Percentiles rank a stretch among this genome's conserved stretches.
Evolutionary conservation across 2,113 vertebrate genomes (phyloP).

Genomic region (Phodopus roborovskii): DNA sequence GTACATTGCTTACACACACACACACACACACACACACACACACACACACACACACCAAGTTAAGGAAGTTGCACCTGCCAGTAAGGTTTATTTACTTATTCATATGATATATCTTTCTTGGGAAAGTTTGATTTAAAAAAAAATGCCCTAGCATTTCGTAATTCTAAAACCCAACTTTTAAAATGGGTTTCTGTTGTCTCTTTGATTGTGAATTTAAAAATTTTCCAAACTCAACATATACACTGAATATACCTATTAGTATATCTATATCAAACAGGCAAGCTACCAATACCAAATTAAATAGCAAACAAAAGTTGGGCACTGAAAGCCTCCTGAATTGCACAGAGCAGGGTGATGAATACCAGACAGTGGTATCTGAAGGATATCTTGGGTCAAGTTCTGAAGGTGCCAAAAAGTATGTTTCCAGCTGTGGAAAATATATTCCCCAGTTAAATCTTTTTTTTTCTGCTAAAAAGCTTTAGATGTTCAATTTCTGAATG

Average conservation of each 20-base stretch:
- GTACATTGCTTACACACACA: neutral
- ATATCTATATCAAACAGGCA: neutral
- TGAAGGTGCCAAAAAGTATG: neutral
- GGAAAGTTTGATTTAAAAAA: slow-evolving; percentile 3
- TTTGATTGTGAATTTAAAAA: slow-evolving; percentile 21
- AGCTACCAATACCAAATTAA: neutral
- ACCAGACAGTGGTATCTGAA: neutral
- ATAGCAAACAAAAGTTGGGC: neutral
- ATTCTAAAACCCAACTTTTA: neutral
- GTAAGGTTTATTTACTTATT: neutral
- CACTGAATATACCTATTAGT: neutral
- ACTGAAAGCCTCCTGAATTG: neutral
- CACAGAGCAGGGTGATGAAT: neutral
- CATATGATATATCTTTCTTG: neutral
- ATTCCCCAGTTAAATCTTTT: neutral
- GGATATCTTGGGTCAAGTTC: neutral
- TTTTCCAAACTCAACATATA: slow-evolving; percentile 4
- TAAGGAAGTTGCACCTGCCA: neutral
- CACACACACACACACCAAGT: slow-evolving; percentile 14
- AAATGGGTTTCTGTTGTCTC: neutral
- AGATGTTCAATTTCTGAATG: neutral
- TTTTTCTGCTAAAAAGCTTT: slow-evolving; percentile 11
- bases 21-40: no score
- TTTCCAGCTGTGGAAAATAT: slow-evolving; percentile 34
- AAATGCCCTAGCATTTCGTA: neutral